Conservation (phyloP, 1,140 invertebrate species). For the Diuraphis noxia region DNA sequence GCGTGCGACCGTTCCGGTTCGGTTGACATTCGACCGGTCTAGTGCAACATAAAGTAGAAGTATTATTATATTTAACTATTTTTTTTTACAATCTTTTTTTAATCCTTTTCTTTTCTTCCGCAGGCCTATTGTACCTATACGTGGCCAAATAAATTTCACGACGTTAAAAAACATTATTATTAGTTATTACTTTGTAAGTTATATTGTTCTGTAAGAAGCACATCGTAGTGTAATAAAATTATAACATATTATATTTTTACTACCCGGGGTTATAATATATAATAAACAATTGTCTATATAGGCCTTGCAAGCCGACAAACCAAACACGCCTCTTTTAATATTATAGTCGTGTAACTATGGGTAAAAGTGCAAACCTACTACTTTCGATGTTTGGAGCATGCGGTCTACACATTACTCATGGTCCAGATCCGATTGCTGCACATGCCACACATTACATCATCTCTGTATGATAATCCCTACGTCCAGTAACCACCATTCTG, state of each 20-base stretch:
- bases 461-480: background rate
- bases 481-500: background rate
- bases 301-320: background rate
- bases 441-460: background rate
- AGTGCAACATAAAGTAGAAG: background rate
- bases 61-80: background rate
- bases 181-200: background rate
- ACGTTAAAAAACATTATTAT: background rate
- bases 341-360: background rate
- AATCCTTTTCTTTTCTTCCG: background rate
- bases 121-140: background rate
- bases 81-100: background rate
- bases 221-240: background rate
- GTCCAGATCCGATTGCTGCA: background rate
- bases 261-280: background rate
- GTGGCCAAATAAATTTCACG: background rate
- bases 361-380: background rate
- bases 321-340: background rate
- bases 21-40: background rate
- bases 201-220: background rate
- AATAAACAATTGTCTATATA: background rate
- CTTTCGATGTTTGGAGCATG: background rate
- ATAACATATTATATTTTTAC: background rate
- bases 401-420: background rate
- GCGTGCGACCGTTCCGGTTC: slow-evolving; percentile 10